Evolutionary conservation across 1,140 invertebrate species (phyloP), one percentile per base, ranked within the genome.

Genomic region (Zaprionus kolodkinae): DNA sequence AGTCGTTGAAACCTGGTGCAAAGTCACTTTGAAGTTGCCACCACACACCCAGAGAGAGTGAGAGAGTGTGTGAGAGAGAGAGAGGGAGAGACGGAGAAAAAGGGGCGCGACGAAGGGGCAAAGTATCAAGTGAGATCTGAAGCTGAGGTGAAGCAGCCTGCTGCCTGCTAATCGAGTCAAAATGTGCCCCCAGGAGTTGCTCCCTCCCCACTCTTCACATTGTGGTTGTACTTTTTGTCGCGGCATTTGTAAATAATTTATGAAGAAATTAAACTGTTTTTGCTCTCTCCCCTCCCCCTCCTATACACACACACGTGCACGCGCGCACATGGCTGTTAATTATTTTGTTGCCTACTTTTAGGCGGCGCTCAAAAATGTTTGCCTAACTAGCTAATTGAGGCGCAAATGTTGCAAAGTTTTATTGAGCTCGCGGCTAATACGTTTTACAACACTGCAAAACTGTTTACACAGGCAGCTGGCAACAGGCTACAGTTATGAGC

Each of bases 101-200:
- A 4, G 7, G 12, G 25, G 38, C 17, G 43, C 17, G 35, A 12
- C 4, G 6, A 15, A 43, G 52, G 33, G 15, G n/a, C 54, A 9
- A n/a, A 64, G 48, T 64, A 33, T 64, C 30, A 25, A 15, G 13
- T 33, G 36, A 10, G 35, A 25, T 15, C 27, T 30, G 27, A 21
- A 3, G 17, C 15, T 11, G 12, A 7, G 35, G 60, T 12, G 2
- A 36, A 21, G 6, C 27, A 30, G 33, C 33, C 33, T 68, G 64
- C 60, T 75, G 72, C 72, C 71, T 78, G 76, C 72, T 79, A 79
- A 79, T 76, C 76, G 73, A 65, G 67, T 67, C 62, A 60, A 78
- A 75, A 71, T 78, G 38, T 72, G 72, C 72, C 67, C 60, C 43
- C 50, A 71, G 72, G 72, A 60, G 25, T 57, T 59, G 27, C 13